phyloP scores from a whole-genome alignment of 2,888 invertebrate genomes.

The Drosophila macrospina region DNA sequence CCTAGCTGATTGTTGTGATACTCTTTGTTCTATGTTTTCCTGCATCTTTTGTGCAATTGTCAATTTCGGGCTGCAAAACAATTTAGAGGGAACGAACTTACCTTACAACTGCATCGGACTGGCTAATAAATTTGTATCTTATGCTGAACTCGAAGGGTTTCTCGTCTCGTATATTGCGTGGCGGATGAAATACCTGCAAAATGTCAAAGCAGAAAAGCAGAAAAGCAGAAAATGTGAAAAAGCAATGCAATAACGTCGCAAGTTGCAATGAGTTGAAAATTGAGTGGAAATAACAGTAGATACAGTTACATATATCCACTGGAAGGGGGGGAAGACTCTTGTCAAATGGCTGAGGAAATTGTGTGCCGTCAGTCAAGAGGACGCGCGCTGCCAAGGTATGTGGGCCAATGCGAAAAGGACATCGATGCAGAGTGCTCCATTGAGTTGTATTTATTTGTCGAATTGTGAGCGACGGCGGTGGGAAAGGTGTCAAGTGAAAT shows the following conservation, averaged over 20 bases:
- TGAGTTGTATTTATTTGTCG: constrained; percentile 53
- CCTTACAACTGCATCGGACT: constrained; percentile 92
- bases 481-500: constrained; percentile 2
- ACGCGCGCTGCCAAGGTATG: constrained; percentile 34
- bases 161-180: constrained; percentile 88
- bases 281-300: constrained; percentile 38
- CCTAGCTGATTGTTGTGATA: background rate
- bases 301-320: background rate
- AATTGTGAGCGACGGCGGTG: constrained; percentile 41
- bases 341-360: constrained; percentile 35
- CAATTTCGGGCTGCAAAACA: constrained; percentile 1
- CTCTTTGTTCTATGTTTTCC: background rate
- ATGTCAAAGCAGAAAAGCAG: constrained; percentile 17
- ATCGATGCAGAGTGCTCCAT: constrained; percentile 19
- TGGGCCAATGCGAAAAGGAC: constrained; percentile 32
- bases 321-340: constrained; percentile 10
- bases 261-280: constrained; percentile 39
- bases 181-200: constrained; percentile 86
- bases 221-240: background rate
- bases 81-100: constrained; percentile 77
- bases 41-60: background rate
- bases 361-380: constrained; percentile 30
- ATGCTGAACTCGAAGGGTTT: constrained; percentile 93
- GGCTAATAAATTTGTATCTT: constrained; percentile 93
- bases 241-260: constrained; percentile 22